Conservation (phyloP, 2,797 vertebrate species). For the Gymnothorax javanicus region DNA sequence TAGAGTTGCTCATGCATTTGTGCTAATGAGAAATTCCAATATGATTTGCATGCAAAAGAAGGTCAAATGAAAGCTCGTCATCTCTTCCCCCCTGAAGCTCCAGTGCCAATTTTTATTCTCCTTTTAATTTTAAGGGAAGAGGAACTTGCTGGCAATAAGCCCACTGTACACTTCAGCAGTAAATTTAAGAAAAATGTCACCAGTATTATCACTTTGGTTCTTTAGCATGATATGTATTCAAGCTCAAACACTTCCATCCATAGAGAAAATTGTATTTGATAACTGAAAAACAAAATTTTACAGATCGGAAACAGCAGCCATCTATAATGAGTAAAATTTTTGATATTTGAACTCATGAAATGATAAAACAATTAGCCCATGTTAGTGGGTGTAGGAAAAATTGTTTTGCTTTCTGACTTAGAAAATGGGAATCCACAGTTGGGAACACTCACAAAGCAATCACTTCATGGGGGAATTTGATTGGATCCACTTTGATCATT, state of each 20-base stretch:
- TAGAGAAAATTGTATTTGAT: no score
- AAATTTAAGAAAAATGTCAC: neutral
- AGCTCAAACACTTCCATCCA: neutral
- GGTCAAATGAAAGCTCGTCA: constrained; percentile 92
- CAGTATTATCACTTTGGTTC: neutral
- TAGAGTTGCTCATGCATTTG: constrained; percentile 99
- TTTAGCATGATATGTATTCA: neutral
- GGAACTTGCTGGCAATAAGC: neutral
- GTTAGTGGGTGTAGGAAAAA: neutral
- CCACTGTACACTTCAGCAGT: neutral
- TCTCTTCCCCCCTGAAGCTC: constrained; percentile 54
- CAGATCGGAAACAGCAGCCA: neutral
- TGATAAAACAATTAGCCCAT: neutral
- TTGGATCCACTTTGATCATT: neutral
- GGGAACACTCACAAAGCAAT: neutral
- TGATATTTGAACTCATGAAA: neutral
- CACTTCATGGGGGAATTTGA: neutral
- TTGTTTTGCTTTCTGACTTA: neutral
- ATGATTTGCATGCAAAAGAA: constrained; percentile 99
- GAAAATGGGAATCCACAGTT: neutral
- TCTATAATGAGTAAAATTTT: constrained; percentile 1
- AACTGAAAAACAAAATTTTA: neutral
- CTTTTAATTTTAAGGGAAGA: constrained; percentile 58
- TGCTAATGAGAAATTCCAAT: constrained; percentile 99
- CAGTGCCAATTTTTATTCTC: constrained; percentile 62